These are phyloP conservation scores for Neoniphon sammara DNA, from an alignment of 2,797 vertebrate genomes.

Conservation along the genomic window DNA sequence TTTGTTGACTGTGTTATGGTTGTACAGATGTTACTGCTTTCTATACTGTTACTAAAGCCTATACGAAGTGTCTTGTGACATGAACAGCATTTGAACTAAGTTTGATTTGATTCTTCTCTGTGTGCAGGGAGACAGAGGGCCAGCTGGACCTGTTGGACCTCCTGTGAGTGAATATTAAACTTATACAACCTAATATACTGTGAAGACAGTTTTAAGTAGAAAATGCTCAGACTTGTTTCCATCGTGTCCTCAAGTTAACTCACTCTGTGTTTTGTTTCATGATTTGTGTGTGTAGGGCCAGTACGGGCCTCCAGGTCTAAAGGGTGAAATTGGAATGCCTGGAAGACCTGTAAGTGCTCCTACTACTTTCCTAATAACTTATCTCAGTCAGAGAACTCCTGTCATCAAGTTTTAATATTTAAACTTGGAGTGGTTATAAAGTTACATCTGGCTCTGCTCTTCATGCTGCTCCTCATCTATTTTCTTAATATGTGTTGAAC, in stretches of 20 bases:
- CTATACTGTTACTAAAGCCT: neutral
- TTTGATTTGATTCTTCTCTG: neutral
- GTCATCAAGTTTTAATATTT: neutral
- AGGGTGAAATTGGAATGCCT: constrained; percentile 97
- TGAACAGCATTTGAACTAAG: neutral
- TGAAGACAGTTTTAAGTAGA: neutral
- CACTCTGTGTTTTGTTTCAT: neutral
- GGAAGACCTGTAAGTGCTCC: constrained; percentile 91
- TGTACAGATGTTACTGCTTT: neutral
- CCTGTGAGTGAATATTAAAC: constrained; percentile 68
- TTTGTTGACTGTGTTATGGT: neutral
- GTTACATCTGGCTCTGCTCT: neutral
- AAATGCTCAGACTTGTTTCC: neutral
- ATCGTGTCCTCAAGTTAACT: neutral
- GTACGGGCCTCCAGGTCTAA: constrained; percentile 84
- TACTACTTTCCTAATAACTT: neutral
- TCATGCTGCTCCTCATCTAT: neutral
- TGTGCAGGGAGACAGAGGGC: constrained; percentile 80
- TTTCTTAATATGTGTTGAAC: neutral
- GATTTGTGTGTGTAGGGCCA: constrained; percentile 71
- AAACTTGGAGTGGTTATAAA: neutral
- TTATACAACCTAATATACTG: neutral
- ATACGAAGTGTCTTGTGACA: neutral
- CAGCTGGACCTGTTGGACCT: constrained; percentile 79
- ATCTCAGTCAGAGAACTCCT: neutral